Evolutionary conservation across 2,888 invertebrate species (phyloP).

Genomic region (Drosophila buzzatii): DNA sequence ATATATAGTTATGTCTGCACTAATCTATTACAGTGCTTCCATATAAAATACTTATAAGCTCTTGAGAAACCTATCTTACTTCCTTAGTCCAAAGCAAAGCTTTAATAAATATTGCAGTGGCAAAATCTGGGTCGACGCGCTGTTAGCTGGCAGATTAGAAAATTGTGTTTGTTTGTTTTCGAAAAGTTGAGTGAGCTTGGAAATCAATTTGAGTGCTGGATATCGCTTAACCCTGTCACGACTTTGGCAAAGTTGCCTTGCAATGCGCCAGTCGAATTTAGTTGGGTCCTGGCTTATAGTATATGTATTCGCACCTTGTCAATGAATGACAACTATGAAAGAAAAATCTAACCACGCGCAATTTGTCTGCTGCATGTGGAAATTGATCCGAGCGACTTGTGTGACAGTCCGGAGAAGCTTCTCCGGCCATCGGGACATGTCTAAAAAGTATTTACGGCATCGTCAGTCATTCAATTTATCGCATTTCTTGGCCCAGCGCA

Average conservation of each 20-base stretch:
- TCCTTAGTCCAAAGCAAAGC: background rate
- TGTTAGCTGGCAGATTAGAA: constrained; percentile 4
- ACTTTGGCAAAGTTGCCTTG: constrained; percentile 23
- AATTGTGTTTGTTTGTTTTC: constrained; percentile 3
- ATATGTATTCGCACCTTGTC: constrained; percentile 67
- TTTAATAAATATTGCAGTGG: background rate
- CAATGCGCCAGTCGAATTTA: background rate
- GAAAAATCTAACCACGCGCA: constrained; percentile 80
- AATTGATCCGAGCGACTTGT: constrained; percentile 79
- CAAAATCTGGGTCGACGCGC: background rate
- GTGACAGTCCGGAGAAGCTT: constrained; percentile 23
- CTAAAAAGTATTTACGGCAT: constrained; percentile 82
- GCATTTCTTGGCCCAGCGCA: constrained; percentile 78
- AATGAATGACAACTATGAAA: constrained; percentile 47
- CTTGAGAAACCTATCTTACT: background rate
- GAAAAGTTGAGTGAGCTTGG: constrained; percentile 1
- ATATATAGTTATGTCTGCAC: background rate
- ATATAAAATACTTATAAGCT: background rate
- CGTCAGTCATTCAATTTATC: constrained; percentile 81
- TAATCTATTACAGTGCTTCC: background rate
- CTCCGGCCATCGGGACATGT: constrained; percentile 50
- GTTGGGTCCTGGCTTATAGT: constrained; percentile 27
- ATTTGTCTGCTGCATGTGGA: constrained; percentile 75
- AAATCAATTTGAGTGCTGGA: constrained; percentile 24
- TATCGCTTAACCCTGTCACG: constrained; percentile 47